Conservation (phyloP, 2,888 invertebrate genomes). For the Gortyna flavago region DNA sequence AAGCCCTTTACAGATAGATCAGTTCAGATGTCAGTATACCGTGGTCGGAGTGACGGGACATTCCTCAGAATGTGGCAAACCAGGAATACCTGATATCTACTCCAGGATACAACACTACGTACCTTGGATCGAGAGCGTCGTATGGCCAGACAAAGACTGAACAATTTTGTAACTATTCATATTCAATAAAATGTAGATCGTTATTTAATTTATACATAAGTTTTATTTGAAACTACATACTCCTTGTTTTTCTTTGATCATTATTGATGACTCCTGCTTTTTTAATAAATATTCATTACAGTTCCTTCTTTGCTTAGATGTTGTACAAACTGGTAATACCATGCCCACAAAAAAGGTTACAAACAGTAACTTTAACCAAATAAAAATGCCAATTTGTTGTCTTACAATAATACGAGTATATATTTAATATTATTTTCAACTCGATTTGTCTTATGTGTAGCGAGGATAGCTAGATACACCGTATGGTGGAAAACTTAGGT, state of each 20-base stretch:
- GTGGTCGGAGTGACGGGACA: constrained; percentile 88
- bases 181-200: constrained; percentile 16
- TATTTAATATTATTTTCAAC: constrained; percentile 3
- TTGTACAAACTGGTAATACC: not conserved
- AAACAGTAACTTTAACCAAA: not conserved
- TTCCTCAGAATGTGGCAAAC: constrained; percentile 79
- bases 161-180: constrained; percentile 14
- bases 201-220: not conserved
- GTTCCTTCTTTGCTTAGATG: not conserved
- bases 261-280: not conserved
- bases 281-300: not conserved
- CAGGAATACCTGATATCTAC: constrained; percentile 88
- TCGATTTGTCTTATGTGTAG: not conserved
- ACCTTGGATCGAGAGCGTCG: constrained; percentile 90
- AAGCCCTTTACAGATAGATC: constrained; percentile 62
- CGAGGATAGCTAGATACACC: not conserved
- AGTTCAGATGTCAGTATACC: constrained; percentile 84
- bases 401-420: not conserved
- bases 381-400: constrained; percentile 1
- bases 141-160: constrained; percentile 85
- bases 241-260: not conserved
- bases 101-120: constrained; percentile 88
- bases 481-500: not conserved
- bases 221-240: constrained; percentile 12
- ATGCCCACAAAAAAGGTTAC: not conserved